A percentile compares a stretch with the other conserved stretches of the same genome.
Conservation (phyloP, 2,888 invertebrate genomes). For the Cheilosia grossa region DNA sequence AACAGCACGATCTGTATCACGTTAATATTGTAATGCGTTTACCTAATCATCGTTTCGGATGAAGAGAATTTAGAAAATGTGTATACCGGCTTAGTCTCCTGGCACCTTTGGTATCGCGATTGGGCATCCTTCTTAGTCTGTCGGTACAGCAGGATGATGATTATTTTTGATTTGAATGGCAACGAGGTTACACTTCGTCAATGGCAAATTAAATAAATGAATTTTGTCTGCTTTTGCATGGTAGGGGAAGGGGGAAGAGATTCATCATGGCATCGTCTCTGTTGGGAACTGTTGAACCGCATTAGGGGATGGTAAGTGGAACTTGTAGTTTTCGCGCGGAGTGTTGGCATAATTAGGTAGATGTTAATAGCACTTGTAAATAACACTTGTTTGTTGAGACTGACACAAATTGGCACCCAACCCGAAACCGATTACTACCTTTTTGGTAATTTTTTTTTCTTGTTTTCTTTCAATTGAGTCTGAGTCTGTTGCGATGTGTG, state of each 20-base stretch:
- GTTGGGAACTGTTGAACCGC: not conserved
- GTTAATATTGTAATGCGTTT: constrained; percentile 32
- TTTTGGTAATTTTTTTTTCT: too few relatives aligned
- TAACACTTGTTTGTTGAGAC: too few relatives aligned
- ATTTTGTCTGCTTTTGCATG: not conserved
- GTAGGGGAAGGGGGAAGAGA: not conserved
- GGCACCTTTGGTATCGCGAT: not conserved
- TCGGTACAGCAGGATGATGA: not conserved
- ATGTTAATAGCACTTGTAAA: too few relatives aligned
- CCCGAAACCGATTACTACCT: too few relatives aligned
- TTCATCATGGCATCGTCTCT: not conserved
- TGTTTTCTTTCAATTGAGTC: too few relatives aligned
- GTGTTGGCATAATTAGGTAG: not conserved
- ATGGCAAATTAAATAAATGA: constrained; percentile 1
- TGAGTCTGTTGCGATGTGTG: too few relatives aligned
- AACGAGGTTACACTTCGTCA: constrained; percentile 2
- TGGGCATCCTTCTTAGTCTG: not conserved
- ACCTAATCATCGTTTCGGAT: constrained; percentile 24
- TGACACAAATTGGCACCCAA: too few relatives aligned
- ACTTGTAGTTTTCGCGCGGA: too few relatives aligned
- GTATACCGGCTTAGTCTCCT: not conserved
- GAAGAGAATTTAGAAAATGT: constrained; percentile 12
- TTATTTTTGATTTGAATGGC: not conserved
- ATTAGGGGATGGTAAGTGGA: too few relatives aligned
- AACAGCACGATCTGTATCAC: not conserved